These are phyloP conservation scores for Proterorhinus semilunaris DNA, from an alignment of 2,113 vertebrate species.

Conservation along the genomic window DNA sequence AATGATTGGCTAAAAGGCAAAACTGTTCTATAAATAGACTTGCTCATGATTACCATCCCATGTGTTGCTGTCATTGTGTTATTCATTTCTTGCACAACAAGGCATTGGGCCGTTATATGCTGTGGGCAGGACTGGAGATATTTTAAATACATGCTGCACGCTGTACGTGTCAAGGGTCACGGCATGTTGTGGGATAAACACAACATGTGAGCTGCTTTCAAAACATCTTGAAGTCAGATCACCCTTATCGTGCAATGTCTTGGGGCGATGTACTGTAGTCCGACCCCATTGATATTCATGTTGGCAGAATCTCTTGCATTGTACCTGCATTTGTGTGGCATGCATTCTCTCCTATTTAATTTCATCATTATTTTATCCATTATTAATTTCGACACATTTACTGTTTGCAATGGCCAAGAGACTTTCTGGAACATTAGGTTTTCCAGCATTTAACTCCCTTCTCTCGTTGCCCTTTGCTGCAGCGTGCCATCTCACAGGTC, in stretches of 20 bases:
- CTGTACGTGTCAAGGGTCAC: slow-evolving; percentile 3
- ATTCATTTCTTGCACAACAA: slow-evolving; percentile 28
- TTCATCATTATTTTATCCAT: slow-evolving; percentile 65
- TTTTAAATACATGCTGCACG: slow-evolving; percentile 29
- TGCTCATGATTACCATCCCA: not conserved
- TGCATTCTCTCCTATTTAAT: not conserved
- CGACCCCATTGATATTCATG: slow-evolving; percentile 3
- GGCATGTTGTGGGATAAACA: not conserved
- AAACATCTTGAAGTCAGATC: slow-evolving; percentile 11
- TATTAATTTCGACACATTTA: slow-evolving; percentile 38
- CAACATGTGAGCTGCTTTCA: no score
- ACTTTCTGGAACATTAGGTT: slow-evolving; percentile 73
- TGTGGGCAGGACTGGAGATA: slow-evolving; percentile 38
- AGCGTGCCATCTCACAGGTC: slow-evolving; percentile 34
- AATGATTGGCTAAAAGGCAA: not conserved
- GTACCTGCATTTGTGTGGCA: slow-evolving; percentile 21
- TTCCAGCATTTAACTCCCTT: slow-evolving; percentile 53
- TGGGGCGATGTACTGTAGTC: slow-evolving; percentile 4
- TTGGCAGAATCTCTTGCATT: slow-evolving; percentile 7
- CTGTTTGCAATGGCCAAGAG: slow-evolving; percentile 61
- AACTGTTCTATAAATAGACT: not conserved
- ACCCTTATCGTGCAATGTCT: slow-evolving; percentile 7
- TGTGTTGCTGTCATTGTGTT: not conserved
- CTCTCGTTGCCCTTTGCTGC: slow-evolving; percentile 38
- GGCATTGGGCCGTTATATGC: slow-evolving; percentile 12